A percentile compares a stretch with the other conserved stretches of the same genome.
These are phyloP conservation scores for Porites lobata DNA, from an alignment of 92 coral and sea anemone genomes.

Conservation along the genomic window DNA sequence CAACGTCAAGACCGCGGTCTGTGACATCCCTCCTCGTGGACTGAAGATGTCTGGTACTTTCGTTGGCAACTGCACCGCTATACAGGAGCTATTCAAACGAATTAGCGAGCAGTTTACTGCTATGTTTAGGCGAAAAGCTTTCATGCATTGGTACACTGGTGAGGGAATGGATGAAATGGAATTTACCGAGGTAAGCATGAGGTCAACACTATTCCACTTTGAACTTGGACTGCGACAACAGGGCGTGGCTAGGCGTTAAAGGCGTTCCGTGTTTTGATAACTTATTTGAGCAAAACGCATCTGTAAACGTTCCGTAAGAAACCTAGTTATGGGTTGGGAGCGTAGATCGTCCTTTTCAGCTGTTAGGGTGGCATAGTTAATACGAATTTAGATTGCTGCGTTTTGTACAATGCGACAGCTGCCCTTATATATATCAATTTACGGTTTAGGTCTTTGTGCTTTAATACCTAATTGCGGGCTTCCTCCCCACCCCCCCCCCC, in stretches of 20 bases:
- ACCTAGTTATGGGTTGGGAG: too few species aligned
- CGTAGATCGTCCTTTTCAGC: too few species aligned
- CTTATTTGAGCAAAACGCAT: too few species aligned
- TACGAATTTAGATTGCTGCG: too few species aligned
- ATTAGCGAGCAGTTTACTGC: conserved; percentile 95
- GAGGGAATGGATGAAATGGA: conserved; percentile 99
- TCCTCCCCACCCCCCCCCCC: too few species aligned
- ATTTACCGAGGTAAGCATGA: conserved; percentile 82
- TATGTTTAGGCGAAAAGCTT: conserved; percentile 95
- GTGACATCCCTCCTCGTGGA: conserved; percentile 93
- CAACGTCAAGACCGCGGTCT: conserved; percentile 93
- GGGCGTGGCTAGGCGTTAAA: not conserved
- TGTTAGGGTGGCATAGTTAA: too few species aligned
- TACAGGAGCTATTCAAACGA: conserved; percentile 94
- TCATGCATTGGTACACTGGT: conserved; percentile 97
- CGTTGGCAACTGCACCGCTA: conserved; percentile 93
- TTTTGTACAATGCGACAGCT: too few species aligned
- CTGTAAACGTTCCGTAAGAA: too few species aligned
- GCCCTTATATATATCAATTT: too few species aligned
- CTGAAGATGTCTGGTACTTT: conserved; percentile 87
- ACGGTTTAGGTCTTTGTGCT: too few species aligned
- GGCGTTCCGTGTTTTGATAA: too few species aligned
- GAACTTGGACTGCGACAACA: not conserved
- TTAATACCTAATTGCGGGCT: too few species aligned
- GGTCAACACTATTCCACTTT: not conserved